Evolutionary conservation across 2,113 vertebrate species (phyloP).

Genomic region (Centrocercus urophasianus): DNA sequence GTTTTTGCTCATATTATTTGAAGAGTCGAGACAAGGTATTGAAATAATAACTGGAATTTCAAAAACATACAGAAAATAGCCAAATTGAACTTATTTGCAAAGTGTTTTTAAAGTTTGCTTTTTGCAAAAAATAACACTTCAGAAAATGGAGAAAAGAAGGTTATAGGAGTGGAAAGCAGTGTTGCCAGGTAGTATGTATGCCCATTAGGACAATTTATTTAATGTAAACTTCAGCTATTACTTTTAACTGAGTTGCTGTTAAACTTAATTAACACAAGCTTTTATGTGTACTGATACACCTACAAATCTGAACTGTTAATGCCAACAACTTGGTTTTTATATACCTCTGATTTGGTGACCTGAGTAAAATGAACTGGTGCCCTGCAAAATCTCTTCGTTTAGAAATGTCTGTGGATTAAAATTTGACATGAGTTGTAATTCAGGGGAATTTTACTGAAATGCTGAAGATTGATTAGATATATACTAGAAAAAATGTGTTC

Average conservation of each 20-base stretch:
- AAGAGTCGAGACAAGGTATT: neutral
- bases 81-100: neutral
- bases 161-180: neutral
- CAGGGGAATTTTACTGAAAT: neutral
- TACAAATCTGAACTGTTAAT: neutral
- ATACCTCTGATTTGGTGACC: neutral
- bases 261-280: neutral
- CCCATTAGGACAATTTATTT: neutral
- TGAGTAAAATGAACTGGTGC: neutral
- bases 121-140: neutral
- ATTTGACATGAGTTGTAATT: neutral
- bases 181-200: neutral
- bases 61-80: neutral
- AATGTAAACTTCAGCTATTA: neutral
- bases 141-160: neutral
- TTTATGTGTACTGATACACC: neutral
- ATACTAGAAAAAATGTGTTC: neutral
- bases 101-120: neutral
- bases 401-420: neutral
- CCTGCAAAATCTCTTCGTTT: neutral
- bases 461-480: neutral
- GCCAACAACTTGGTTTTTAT: neutral
- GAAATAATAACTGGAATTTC: neutral
- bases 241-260: neutral
- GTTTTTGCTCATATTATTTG: neutral